A percentile compares a stretch with the other conserved stretches of the same genome.
Conservation (phyloP, 1,140 invertebrate species). For the Sinonovacula constricta region DNA sequence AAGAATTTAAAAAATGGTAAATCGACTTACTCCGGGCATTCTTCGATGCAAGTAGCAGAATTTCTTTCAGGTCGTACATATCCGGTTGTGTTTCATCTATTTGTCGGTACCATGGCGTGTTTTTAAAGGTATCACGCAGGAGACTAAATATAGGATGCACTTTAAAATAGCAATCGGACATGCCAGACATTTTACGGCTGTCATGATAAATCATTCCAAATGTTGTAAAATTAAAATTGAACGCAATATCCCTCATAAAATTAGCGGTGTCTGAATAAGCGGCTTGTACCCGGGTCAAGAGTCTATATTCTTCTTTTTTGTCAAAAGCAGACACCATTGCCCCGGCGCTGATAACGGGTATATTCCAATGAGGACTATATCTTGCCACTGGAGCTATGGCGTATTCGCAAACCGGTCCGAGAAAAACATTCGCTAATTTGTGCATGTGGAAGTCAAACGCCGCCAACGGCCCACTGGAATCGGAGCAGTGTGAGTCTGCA, state of each 20-base stretch:
- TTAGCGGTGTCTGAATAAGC: slow-evolving; percentile 82
- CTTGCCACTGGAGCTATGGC: slow-evolving; percentile 93
- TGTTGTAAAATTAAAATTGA: slow-evolving; percentile 86
- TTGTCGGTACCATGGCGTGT: slow-evolving; percentile 80
- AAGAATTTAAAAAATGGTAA: too few relatives aligned
- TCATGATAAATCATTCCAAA: slow-evolving; percentile 78
- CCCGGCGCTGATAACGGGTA: slow-evolving; percentile 91
- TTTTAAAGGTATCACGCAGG: slow-evolving; percentile 58
- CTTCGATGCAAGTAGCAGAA: slow-evolving; percentile 54
- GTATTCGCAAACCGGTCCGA: slow-evolving; percentile 95
- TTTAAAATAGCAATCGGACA: slow-evolving; percentile 65
- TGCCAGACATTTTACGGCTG: slow-evolving; percentile 42
- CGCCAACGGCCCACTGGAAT: slow-evolving; percentile 71
- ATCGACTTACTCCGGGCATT: slow-evolving; percentile 67
- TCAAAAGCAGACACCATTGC: slow-evolving; percentile 89
- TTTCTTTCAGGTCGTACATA: slow-evolving; percentile 69
- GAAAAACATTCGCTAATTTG: slow-evolving; percentile 83
- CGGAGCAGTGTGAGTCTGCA: slow-evolving; percentile 74
- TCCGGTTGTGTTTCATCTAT: slow-evolving; percentile 81
- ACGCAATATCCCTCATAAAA: slow-evolving; percentile 84
- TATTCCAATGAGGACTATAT: slow-evolving; percentile 91
- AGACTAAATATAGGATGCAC: slow-evolving; percentile 68
- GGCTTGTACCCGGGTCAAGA: slow-evolving; percentile 68
- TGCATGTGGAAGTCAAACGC: slow-evolving; percentile 73
- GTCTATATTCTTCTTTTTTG: slow-evolving; percentile 66